These are phyloP conservation scores for Phragmatobia fuliginosa DNA, from an alignment of 2,888 invertebrate species.

Conservation along the genomic window DNA sequence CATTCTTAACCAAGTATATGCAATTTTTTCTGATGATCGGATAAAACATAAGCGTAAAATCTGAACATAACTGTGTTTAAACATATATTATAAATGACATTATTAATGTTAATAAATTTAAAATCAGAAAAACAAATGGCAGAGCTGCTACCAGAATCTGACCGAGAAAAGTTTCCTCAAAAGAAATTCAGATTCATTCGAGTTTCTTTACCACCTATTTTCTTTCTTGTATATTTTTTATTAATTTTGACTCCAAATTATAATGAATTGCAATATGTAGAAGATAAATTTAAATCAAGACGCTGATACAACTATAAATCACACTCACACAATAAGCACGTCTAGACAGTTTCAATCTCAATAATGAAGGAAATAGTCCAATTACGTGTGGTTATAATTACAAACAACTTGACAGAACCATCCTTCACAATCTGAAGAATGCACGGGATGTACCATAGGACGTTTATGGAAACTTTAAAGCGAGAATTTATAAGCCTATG, in stretches of 20 bases:
- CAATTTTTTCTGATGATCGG: no score
- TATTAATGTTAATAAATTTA: no score
- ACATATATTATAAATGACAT: no score
- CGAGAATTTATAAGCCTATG: background rate
- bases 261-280: background rate
- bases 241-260: background rate
- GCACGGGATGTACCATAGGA: background rate
- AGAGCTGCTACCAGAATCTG: no score
- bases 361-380: conserved; percentile 9
- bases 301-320: background rate
- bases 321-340: background rate
- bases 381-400: conserved; percentile 11
- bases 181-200: background rate
- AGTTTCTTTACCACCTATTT: background rate
- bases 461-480: background rate
- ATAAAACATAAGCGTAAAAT: no score
- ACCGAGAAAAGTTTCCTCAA: no score
- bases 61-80: no score
- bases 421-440: background rate
- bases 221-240: no score
- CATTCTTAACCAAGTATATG: no score
- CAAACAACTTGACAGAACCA: background rate
- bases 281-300: background rate
- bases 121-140: no score
- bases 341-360: background rate